Evolutionary conservation across 2,113 vertebrate genomes (phyloP), one percentile per base, ranked within the genome.

Genomic region (Nothobranchius furzeri): DNA sequence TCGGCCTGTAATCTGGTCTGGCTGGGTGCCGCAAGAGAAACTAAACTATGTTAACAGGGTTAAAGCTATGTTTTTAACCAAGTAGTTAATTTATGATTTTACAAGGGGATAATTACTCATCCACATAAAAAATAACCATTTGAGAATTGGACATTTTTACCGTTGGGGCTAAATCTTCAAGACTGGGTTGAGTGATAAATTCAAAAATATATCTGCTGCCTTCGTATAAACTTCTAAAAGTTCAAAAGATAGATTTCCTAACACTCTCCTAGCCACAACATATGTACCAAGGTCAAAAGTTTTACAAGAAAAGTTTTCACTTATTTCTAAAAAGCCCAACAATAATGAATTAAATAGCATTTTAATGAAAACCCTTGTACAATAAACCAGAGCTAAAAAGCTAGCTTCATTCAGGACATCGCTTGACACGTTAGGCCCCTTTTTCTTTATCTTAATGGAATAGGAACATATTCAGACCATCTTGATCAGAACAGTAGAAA

Each of bases 391-490:
- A 0, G n/a, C 20, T 15, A 17, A 46, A 66, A 60, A 40, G 9
- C 3, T 46, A 43, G 64, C 9, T 15, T 63, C 15, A 46, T 64
- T 65, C n/a, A 37, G 50, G 9, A 52, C 37, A 64, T 35, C 20
- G 51, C 12, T 61, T 53, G 35, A 70, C 57, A 54, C 47, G 50
- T 7, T 55, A 25, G 68, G 51, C 14, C 59, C 73, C 79, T 81
- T 56, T 12, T 43, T 70, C 63, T 73, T 20, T 20, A 20, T 20
- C 20, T 81, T 82, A 82, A 80, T 78, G 66, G 47, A 76, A 61
- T 9, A 17, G 10, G 9, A 7, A 35, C 25, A 73, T 74, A 72
- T 71, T 77, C 55, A 64, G 60, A 63, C 54, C n/a, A 35, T 24
- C 71, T 9, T 70, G 66, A 75, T 77, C 66, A 76, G 67, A 72